Evolutionary conservation across 2,888 invertebrate species (phyloP).

Genomic region (Anthrax anthrax): DNA sequence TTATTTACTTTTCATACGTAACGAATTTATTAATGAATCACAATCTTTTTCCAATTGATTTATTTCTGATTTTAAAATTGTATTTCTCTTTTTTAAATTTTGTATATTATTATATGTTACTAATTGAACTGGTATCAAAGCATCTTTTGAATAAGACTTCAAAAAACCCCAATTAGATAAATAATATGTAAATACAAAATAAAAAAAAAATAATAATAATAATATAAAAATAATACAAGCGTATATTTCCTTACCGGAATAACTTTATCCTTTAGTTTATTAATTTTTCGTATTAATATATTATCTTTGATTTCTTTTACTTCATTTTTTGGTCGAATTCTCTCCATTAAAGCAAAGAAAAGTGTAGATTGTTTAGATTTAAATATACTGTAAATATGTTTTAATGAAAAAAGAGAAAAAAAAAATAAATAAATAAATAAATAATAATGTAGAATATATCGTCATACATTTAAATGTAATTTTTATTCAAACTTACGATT

Average conservation of each 20-base stretch:
- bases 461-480: no score
- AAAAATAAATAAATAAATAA: no score
- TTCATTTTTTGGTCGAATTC: constrained; percentile 25
- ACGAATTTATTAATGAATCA: constrained; percentile 19
- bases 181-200: no score
- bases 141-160: constrained; percentile 13
- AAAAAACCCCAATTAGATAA: no score
- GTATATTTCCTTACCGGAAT: constrained; percentile 18
- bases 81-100: constrained; percentile 19
- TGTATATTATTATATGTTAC: constrained; percentile 23
- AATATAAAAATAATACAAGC: no score
- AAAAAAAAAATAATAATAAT: no score
- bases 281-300: constrained; percentile 24
- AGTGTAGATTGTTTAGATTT: constrained; percentile 26
- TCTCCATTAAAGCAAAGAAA: constrained; percentile 23
- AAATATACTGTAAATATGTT: constrained; percentile 22
- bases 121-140: constrained; percentile 23
- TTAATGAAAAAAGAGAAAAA: not conserved
- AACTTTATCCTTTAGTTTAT: constrained; percentile 21
- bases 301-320: constrained; percentile 25
- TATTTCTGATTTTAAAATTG: constrained; percentile 13
- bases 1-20: constrained; percentile 26
- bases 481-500: no score
- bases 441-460: no score
- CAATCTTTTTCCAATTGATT: constrained; percentile 19